Evolutionary conservation across 1,140 invertebrate genomes (phyloP), one percentile per base, ranked within the genome.

Genomic region (Harlomillsia oculata): DNA sequence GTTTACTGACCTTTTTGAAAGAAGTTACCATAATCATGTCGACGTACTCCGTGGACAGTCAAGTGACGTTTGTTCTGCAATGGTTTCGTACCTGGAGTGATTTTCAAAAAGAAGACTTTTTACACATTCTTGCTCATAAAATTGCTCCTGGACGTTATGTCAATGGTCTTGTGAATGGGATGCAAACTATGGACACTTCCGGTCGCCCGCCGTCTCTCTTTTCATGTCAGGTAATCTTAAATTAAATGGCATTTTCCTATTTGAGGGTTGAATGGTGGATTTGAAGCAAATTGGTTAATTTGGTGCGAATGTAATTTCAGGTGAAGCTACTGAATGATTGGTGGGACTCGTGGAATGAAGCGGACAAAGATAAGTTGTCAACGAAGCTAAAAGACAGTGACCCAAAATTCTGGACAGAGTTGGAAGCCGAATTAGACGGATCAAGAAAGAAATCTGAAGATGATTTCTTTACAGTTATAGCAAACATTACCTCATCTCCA

Each of bases 81-180:
- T 65, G 64, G 64, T 65, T 65, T 39, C 26, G 53, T n/a, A 53
- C 53, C 26, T 65, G 64, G 64, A 65, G 64, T 59, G 64, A 65
- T 16, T 59, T 53, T 48, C 64, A 65, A 53, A 60, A 60, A 39
- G 64, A 65, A 5, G 64, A 65, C 26, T 65, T 65, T 53, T 40
- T 65, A 1, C 29, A 57, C n/a, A 48, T 58, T 32, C 21, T 65
- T 0, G 49, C 60, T 26, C 44, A 45, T 11, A 60, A 59, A 41
- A 29, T 65, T n/a, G 25, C 29, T 9, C 54, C 44, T 4, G 53
- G 29, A 30, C 39, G 44, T 18, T 44, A 28, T 43, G 25, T 60
- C 5, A 60, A 60, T 45, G 58, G 54, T 1, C 34, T 65, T 28
- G 52, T 59, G 1, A 62, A 62, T 51, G 57, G 53, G 13, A 32